Conservation (phyloP, 2,888 invertebrate genomes). For the Caenorhabditis sp. region DNA sequence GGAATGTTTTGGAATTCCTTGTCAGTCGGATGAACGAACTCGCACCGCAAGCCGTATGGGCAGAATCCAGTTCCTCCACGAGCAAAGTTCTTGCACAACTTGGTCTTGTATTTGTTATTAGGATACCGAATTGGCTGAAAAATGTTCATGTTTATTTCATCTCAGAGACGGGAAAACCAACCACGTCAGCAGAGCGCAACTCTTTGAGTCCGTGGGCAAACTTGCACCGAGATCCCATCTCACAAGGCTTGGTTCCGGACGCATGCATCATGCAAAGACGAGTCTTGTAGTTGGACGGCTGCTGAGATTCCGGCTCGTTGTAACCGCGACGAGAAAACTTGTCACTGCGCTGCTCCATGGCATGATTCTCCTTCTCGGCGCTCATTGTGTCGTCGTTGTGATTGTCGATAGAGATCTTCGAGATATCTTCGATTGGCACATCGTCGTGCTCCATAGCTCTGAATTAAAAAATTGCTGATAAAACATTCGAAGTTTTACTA, state of each 20-base stretch:
- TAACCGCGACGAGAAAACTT: constrained; percentile 43
- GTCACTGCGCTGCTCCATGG: constrained; percentile 28
- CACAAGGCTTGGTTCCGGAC: constrained; percentile 61
- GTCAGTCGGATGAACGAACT: constrained; percentile 71
- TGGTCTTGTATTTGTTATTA: constrained; percentile 73
- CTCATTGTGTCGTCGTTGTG: constrained; percentile 63
- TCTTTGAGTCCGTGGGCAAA: constrained; percentile 72
- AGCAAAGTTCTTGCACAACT: constrained; percentile 72
- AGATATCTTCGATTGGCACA: constrained; percentile 60
- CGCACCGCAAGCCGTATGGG: constrained; percentile 69
- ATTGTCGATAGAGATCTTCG: constrained; percentile 49
- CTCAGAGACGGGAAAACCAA: not conserved
- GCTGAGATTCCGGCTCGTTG: constrained; percentile 17
- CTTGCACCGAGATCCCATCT: constrained; percentile 68
- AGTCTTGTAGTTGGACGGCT: constrained; percentile 69
- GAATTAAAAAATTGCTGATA: too few species aligned
- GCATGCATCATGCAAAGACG: constrained; percentile 69
- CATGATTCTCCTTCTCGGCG: constrained; percentile 56
- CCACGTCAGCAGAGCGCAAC: constrained; percentile 58
- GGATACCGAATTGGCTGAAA: constrained; percentile 64
- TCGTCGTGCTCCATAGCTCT: constrained; percentile 63
- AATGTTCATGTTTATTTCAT: not conserved
- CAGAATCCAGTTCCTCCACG: constrained; percentile 67
- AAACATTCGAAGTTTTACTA: too few species aligned
- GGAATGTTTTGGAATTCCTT: constrained; percentile 62